Conservation (phyloP, 2,888 invertebrate genomes). For the Patella pellucida region DNA sequence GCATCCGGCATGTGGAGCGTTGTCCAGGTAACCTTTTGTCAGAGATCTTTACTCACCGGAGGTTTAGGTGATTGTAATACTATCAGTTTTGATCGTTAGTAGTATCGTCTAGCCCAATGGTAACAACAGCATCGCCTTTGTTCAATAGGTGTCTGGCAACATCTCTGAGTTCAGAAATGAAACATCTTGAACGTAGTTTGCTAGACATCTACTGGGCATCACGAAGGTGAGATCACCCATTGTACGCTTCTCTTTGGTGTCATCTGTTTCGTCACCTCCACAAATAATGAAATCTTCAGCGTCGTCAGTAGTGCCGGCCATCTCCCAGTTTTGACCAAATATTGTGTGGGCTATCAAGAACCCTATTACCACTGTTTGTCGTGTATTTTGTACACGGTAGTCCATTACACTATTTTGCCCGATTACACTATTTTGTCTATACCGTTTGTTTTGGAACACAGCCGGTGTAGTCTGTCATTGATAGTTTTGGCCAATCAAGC, state of each 20-base stretch:
- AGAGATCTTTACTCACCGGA: not conserved
- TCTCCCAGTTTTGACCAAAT: slow-evolving; percentile 3
- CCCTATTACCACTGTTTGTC: too few relatives aligned
- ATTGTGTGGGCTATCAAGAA: not conserved
- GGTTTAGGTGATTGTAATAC: not conserved
- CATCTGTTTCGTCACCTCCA: not conserved
- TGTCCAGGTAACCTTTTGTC: not conserved
- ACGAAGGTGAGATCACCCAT: not conserved
- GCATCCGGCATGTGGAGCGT: not conserved
- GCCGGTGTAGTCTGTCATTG: too few relatives aligned
- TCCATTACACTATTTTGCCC: too few relatives aligned
- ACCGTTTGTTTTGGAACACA: too few relatives aligned
- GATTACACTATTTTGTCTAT: too few relatives aligned
- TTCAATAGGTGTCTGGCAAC: not conserved
- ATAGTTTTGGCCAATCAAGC: too few relatives aligned
- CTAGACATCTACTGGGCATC: not conserved
- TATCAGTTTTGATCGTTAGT: not conserved
- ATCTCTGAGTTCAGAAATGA: not conserved
- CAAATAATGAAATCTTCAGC: not conserved
- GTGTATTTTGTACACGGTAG: too few relatives aligned
- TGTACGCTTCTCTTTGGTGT: not conserved
- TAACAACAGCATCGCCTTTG: slow-evolving; percentile 1
- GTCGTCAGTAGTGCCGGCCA: not conserved
- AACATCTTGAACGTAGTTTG: not conserved
- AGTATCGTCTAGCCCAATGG: not conserved